A percentile compares a stretch with the other conserved stretches of the same genome.
These are phyloP conservation scores for Phacellophora camtschatica DNA, from an alignment of 30 jellyfish, hydroid and myxozoan genomes.

Conservation along the genomic window DNA sequence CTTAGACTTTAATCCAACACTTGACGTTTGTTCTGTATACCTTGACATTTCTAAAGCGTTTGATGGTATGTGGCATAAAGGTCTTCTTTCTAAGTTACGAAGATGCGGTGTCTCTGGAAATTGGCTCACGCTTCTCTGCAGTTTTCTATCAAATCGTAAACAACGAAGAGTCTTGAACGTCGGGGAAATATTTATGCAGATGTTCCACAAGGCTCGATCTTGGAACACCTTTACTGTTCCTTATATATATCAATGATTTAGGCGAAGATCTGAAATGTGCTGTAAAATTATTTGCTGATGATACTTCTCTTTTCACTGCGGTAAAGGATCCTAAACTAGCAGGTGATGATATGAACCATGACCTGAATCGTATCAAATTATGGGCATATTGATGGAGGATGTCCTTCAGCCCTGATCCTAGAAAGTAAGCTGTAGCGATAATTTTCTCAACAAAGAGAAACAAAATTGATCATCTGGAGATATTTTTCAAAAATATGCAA, in stretches of 20 bases:
- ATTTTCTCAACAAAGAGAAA: no score
- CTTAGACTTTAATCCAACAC: background rate
- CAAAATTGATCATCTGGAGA: no score
- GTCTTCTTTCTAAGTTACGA: background rate
- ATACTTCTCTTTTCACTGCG: background rate
- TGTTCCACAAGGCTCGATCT: background rate
- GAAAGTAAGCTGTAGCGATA: no score
- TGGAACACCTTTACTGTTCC: background rate
- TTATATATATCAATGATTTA: background rate
- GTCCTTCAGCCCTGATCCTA: no score
- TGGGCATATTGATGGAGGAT: no score
- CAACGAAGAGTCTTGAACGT: background rate
- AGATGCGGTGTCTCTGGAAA: background rate
- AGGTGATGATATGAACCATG: no score
- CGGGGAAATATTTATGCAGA: background rate
- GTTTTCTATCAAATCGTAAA: background rate
- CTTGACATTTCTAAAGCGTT: background rate
- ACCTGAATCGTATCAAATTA: no score
- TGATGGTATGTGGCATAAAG: background rate
- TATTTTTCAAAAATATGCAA: no score
- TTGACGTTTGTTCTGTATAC: background rate
- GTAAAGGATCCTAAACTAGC: no score
- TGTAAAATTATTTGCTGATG: background rate
- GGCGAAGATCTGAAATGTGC: background rate
- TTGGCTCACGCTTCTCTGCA: background rate